Conservation (phyloP, 2,888 invertebrate species). For the Microplitis deprimator region DNA sequence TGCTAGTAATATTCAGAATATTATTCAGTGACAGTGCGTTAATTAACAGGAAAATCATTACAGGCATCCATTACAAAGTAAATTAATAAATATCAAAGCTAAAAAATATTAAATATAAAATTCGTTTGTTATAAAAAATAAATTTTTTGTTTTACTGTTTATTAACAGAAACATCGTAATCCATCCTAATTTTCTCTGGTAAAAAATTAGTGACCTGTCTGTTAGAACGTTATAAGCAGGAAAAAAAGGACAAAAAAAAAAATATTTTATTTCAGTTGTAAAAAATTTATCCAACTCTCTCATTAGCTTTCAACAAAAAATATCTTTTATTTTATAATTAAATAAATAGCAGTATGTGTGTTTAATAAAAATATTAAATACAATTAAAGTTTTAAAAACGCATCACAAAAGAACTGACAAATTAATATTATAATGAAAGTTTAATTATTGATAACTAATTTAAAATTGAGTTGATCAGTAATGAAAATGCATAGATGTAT, state of each 20-base stretch:
- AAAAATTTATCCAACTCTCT: background rate
- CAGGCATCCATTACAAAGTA: background rate
- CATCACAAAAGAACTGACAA: background rate
- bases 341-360: background rate
- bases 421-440: background rate
- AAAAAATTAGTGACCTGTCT: background rate
- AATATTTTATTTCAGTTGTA: background rate
- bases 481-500: background rate
- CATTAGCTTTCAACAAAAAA: background rate
- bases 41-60: background rate
- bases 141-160: background rate
- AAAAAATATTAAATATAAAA: too few species aligned
- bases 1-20: background rate
- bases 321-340: background rate
- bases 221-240: background rate
- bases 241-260: background rate
- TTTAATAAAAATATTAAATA: too few species aligned
- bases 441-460: constrained; percentile 7
- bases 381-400: too few species aligned
- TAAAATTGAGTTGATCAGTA: background rate
- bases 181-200: background rate
- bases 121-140: background rate
- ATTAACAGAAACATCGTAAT: background rate
- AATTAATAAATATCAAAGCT: too few species aligned
- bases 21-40: background rate